Conservation (phyloP, 2,888 invertebrate genomes). For the Portevinia maculata region DNA sequence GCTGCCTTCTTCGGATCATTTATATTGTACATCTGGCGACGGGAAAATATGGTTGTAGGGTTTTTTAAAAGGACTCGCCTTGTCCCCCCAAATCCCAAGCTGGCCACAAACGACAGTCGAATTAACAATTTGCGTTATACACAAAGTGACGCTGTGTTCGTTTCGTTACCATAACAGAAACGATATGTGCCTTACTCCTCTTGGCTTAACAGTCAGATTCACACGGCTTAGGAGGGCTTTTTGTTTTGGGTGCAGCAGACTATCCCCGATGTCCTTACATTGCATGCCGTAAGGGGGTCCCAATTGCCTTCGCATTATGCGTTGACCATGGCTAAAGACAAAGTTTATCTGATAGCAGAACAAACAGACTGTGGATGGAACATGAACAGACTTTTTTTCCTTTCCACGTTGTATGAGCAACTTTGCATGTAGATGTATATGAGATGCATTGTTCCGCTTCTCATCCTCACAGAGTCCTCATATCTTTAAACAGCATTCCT, state of each 20-base stretch:
- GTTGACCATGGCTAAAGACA: slow-evolving; percentile 3
- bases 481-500: slow-evolving; percentile 9
- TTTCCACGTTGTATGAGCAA: neutral
- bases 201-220: slow-evolving; percentile 31
- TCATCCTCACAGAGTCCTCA: neutral
- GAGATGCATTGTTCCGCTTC: neutral
- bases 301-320: slow-evolving; percentile 6
- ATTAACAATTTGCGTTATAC: slow-evolving; percentile 18
- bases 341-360: slow-evolving; percentile 9
- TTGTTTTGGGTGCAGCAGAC: neutral
- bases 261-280: neutral
- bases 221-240: slow-evolving; percentile 6
- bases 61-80: neutral
- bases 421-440: neutral
- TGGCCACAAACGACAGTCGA: slow-evolving; percentile 13
- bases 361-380: neutral
- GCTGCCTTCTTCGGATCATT: slow-evolving; percentile 21
- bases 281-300: neutral
- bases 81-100: neutral
- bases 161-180: neutral
- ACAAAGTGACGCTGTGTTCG: slow-evolving; percentile 4
- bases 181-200: slow-evolving; percentile 7
- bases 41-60: neutral
- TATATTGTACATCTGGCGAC: slow-evolving; percentile 10
- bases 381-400: slow-evolving; percentile 7